These are phyloP conservation scores for Anas platyrhynchos DNA, from an alignment of 2,113 vertebrate species.

Conservation along the genomic window DNA sequence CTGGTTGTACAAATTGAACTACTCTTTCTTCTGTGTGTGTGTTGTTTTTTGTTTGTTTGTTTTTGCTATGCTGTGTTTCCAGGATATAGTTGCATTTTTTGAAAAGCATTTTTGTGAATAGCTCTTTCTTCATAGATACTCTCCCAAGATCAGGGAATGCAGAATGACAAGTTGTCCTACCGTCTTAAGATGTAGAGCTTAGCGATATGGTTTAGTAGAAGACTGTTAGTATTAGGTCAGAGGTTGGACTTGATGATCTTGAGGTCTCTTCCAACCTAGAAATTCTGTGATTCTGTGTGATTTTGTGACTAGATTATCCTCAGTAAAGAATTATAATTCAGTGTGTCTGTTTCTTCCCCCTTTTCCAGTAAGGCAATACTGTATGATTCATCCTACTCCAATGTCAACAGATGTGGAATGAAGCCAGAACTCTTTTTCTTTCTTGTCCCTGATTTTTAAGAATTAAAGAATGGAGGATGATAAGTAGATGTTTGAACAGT, in stretches of 20 bases:
- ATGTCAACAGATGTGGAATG: background rate
- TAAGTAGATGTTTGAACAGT: background rate
- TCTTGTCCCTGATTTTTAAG: background rate
- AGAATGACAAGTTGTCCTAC: background rate
- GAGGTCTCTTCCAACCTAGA: too few relatives aligned
- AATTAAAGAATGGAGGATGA: background rate
- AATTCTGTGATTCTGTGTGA: too few relatives aligned
- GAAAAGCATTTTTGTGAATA: accelerated
- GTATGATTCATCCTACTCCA: background rate
- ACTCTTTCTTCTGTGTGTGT: background rate
- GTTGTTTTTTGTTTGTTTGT: background rate
- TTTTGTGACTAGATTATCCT: background rate
- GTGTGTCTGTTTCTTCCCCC: background rate
- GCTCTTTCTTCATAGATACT: background rate
- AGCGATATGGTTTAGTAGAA: too few relatives aligned
- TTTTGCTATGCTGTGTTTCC: background rate
- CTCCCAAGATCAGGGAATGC: background rate
- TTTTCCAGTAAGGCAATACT: background rate
- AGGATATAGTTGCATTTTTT: background rate
- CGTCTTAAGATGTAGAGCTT: background rate
- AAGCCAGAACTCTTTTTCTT: background rate
- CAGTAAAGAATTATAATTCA: background rate
- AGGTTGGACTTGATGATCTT: too few relatives aligned
- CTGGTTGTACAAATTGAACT: background rate
- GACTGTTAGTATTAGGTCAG: too few relatives aligned